Percentiles rank a stretch among this genome's conserved stretches.
Evolutionary conservation across 2,888 invertebrate genomes (phyloP).

Genomic region (Carcina quercana): DNA sequence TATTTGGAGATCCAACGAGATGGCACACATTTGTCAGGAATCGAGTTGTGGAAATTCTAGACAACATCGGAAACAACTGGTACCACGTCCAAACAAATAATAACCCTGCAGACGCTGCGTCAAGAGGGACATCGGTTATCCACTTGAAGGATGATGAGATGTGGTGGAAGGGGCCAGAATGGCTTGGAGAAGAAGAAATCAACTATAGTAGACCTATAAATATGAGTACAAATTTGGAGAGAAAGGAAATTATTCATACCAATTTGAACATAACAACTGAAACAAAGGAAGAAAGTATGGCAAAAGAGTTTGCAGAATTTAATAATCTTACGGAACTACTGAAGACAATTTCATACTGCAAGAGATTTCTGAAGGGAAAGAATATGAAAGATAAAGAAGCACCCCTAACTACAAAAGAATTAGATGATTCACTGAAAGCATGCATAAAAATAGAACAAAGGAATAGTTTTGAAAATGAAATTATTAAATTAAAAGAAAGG

Average conservation of each 20-base stretch:
- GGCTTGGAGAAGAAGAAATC: not conserved
- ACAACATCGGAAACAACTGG: constrained; percentile 4
- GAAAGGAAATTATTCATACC: not conserved
- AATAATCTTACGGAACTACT: not conserved
- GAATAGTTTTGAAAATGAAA: constrained; percentile 6
- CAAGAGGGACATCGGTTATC: constrained; percentile 14
- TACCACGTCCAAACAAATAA: constrained; percentile 13
- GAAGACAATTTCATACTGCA: not conserved
- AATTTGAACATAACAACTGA: not conserved
- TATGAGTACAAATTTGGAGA: not conserved
- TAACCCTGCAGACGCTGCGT: constrained; percentile 20
- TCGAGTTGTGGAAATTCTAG: constrained; percentile 14
- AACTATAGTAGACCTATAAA: not conserved
- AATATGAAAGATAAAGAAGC: not conserved
- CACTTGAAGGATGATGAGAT: constrained; percentile 11
- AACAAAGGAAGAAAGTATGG: not conserved
- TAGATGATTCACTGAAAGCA: constrained; percentile 2
- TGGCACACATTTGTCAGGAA: constrained; percentile 23
- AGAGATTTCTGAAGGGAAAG: constrained; percentile 5
- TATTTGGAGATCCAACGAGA: constrained; percentile 17
- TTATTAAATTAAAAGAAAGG: constrained; percentile 4
- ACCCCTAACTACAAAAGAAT: constrained; percentile 7
- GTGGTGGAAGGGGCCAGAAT: constrained; percentile 21
- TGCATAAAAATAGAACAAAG: constrained; percentile 9
- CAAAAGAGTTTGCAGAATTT: not conserved